A percentile compares a stretch with the other conserved stretches of the same genome.
Conservation (phyloP, 2,888 invertebrate species). For the Ptychoptera contaminata region DNA sequence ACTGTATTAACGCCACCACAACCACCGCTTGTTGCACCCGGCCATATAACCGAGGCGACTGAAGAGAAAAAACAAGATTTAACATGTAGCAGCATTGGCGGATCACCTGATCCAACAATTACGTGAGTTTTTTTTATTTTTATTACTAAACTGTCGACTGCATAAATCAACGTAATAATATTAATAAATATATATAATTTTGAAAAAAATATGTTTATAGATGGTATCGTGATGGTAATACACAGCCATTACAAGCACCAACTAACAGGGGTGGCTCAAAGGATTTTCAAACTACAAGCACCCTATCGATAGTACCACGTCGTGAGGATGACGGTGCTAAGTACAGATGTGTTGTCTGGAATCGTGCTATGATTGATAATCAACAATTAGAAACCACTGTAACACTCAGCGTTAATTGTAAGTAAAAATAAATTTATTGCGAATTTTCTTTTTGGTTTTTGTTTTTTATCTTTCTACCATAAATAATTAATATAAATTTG, state of each 20-base stretch:
- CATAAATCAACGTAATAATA: neutral
- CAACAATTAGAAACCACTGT: constrained; percentile 65
- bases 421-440: constrained; percentile 32
- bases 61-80: constrained; percentile 64
- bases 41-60: constrained; percentile 59
- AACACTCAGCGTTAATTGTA: constrained; percentile 76
- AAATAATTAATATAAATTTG: no score
- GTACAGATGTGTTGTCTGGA: constrained; percentile 77
- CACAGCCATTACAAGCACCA: constrained; percentile 53
- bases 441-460: no score
- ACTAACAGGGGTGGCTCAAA: constrained; percentile 54
- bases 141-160: neutral
- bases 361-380: constrained; percentile 71
- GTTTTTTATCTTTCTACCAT: no score
- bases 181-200: constrained; percentile 1
- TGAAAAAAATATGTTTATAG: constrained; percentile 28
- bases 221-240: constrained; percentile 68
- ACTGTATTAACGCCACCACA: constrained; percentile 77
- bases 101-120: constrained; percentile 79
- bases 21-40: constrained; percentile 61
- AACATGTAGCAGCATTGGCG: constrained; percentile 69
- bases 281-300: constrained; percentile 58
- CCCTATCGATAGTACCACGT: constrained; percentile 57
- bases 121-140: constrained; percentile 33
- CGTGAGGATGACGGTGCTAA: constrained; percentile 72